A percentile compares a stretch with the other conserved stretches of the same genome.
phyloP scores from a whole-genome alignment of 2,113 vertebrate genomes.

The Rhipidura dahli region DNA sequence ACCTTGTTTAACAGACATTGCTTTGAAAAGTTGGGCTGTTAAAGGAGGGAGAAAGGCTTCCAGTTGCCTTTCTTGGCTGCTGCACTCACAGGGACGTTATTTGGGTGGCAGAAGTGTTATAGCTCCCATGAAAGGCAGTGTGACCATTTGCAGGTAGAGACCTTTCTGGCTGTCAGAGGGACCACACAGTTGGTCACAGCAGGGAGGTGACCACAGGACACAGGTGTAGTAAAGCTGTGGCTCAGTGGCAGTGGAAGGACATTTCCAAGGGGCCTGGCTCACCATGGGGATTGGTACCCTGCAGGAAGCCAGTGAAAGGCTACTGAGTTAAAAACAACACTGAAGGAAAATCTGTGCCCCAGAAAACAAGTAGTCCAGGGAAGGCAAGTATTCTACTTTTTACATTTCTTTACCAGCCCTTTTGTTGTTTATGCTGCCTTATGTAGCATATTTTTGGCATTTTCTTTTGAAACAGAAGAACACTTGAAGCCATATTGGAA shows the following conservation, averaged over 20 bases:
- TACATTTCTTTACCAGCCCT: background rate
- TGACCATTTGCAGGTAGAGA: background rate
- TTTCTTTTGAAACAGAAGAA: background rate
- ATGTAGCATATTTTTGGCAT: background rate
- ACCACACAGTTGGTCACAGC: fast-evolving
- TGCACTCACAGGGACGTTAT: background rate
- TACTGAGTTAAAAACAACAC: background rate
- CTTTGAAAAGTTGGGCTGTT: background rate
- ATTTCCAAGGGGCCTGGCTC: background rate
- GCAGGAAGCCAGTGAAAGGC: background rate
- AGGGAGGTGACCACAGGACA: background rate
- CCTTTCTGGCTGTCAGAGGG: background rate
- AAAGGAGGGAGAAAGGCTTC: background rate
- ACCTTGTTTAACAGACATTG: background rate
- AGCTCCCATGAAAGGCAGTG: background rate
- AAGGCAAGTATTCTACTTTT: background rate
- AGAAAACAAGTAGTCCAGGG: background rate
- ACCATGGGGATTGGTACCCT: fast-evolving
- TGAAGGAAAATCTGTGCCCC: background rate
- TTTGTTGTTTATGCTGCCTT: background rate
- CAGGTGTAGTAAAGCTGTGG: background rate
- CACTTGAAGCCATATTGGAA: background rate
- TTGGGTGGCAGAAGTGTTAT: background rate
- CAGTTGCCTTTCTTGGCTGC: background rate
- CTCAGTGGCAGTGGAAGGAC: background rate